Evolutionary conservation across 1,140 invertebrate species (phyloP).

Genomic region (Drosophila sp.): DNA sequence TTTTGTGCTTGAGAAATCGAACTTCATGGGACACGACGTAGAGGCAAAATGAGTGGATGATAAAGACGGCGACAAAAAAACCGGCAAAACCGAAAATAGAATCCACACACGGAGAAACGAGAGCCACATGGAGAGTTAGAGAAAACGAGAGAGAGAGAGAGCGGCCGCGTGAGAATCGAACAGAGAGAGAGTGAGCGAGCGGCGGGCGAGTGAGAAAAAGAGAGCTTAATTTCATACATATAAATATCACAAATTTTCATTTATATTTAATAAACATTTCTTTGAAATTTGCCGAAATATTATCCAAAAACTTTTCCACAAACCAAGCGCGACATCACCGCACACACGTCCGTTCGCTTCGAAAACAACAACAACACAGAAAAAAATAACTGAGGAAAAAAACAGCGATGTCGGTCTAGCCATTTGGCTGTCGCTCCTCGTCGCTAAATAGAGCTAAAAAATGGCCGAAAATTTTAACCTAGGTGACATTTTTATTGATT

Average conservation of each 20-base stretch:
- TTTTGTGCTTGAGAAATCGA: slow-evolving; percentile 52
- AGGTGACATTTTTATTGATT: too few relatives aligned
- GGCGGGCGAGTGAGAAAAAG: slow-evolving; percentile 14
- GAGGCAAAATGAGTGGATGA: slow-evolving; percentile 56
- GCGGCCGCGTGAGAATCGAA: slow-evolving; percentile 5
- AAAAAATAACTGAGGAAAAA: neutral
- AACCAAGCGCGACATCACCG: slow-evolving; percentile 4
- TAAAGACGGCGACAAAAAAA: slow-evolving; percentile 13
- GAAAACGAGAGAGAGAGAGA: slow-evolving; percentile 15
- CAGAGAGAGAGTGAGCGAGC: slow-evolving; percentile 27
- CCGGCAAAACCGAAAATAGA: slow-evolving; percentile 35
- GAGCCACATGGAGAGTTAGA: slow-evolving; percentile 14
- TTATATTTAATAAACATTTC: neutral
- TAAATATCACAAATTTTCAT: slow-evolving; percentile 1
- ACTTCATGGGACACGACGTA: slow-evolving; percentile 69
- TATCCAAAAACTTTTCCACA: slow-evolving; percentile 51
- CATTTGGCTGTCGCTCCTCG: too few relatives aligned
- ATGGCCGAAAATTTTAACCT: too few relatives aligned
- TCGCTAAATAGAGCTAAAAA: too few relatives aligned
- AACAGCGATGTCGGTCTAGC: too few relatives aligned
- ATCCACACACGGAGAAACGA: slow-evolving; percentile 42
- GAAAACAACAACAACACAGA: slow-evolving; percentile 1
- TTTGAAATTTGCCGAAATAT: slow-evolving; percentile 32
- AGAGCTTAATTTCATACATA: slow-evolving; percentile 14
- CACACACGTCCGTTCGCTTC: neutral